Evolutionary conservation across 1,140 invertebrate species (phyloP), one percentile per base, ranked within the genome.

Genomic region (Euglossa dilemma): DNA sequence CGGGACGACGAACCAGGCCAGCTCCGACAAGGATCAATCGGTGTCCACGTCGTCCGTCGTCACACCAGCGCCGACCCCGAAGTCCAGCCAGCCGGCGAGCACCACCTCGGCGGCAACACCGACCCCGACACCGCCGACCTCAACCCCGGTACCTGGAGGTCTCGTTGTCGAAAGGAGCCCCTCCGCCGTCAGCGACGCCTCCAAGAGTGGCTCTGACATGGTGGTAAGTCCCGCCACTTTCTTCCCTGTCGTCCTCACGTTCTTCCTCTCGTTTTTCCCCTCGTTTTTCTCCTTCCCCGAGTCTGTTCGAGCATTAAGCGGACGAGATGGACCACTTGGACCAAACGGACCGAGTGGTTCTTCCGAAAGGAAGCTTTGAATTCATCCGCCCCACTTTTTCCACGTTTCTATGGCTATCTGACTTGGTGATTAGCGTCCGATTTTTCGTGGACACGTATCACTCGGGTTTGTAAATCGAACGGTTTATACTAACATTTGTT

Each of bases 131-230:
- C 75, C 85, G 50, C 82, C 88, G 76, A 84, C 91, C 56, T 83
- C 91, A 36, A 84, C 89, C 56, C 86, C 90, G 88, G 85, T 91
- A 71, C 91, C 92, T 86, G 82, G 93, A 91, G 80, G 92, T 91
- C 90, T 93, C 77, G 89, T 92, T 69, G 93, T 95, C 85, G 96
- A 96, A 90, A 94, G 96, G 84, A 96, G 96, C 85, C 95, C 96
- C 66, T 96, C 96, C 85, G 95, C 96, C 76, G 95, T 97, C 87
- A 97, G 96, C 93, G 96, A 97, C 93, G 95, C 96, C 80, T 97
- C 97, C 28, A 96, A 97, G 90, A 95, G 96, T 87, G 95, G 95
- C 89, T 96, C 96, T 85, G 97, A 98, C 93, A 95, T 96, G 94
- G 97, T 98, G 91, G 96, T 96, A 83, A 93, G 94, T 85, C 14